Evolutionary conservation across 2,888 invertebrate genomes (phyloP).

Genomic region (Nudaria mundana): DNA sequence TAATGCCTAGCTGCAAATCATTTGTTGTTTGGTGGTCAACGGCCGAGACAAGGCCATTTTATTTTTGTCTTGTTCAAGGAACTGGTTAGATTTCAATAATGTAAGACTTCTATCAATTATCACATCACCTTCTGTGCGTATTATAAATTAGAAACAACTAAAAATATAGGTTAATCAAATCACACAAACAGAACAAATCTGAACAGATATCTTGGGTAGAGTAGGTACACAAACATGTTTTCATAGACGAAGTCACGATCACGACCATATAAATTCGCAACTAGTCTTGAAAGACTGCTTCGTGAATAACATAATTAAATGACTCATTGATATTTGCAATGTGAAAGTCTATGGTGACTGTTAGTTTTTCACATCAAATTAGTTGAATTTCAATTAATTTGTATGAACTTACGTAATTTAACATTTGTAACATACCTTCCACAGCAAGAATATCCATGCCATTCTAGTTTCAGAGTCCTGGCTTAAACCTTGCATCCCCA

Average conservation of each 20-base stretch:
- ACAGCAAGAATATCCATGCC: too few species aligned
- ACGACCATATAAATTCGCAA: not conserved
- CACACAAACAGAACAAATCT: too few species aligned
- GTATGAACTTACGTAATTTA: not conserved
- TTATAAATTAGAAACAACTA: too few species aligned
- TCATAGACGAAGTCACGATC: not conserved
- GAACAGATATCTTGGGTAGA: too few species aligned
- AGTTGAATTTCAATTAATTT: not conserved
- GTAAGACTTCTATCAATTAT: conserved; percentile 13
- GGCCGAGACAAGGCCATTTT: conserved; percentile 57
- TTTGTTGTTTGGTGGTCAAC: conserved; percentile 58
- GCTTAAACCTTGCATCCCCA: too few species aligned
- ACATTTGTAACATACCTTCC: too few species aligned
- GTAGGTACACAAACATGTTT: too few species aligned
- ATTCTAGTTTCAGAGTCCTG: too few species aligned
- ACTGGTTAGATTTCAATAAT: conserved; percentile 22
- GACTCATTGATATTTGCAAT: conserved; percentile 6
- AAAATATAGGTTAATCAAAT: too few species aligned
- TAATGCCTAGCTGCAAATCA: conserved; percentile 57
- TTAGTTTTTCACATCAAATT: conserved; percentile 1
- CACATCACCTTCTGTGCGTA: too few species aligned
- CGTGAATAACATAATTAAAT: conserved; percentile 6
- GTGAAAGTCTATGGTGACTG: conserved; percentile 4
- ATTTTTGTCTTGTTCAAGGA: conserved; percentile 43
- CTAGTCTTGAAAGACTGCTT: conserved; percentile 1